Conservation (phyloP, 2,113 vertebrate genomes). For the Limanda limanda region DNA sequence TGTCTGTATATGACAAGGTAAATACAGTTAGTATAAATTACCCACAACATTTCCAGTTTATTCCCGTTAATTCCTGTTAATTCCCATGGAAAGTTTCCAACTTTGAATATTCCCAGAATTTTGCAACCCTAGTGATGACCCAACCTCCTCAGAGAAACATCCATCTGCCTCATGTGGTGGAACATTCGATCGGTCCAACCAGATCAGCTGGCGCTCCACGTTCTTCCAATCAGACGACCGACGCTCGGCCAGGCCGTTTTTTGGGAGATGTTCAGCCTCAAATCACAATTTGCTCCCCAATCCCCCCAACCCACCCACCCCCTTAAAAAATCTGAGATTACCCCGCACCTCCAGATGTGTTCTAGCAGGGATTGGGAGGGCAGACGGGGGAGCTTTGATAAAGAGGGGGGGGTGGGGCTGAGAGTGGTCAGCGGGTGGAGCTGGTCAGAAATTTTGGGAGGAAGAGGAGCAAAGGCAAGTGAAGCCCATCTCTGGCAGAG, state of each 20-base stretch:
- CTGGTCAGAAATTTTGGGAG: constrained; percentile 44
- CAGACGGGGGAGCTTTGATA: constrained; percentile 49
- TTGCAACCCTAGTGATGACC: no score
- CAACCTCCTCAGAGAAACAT: constrained; percentile 29
- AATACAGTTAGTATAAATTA: no score
- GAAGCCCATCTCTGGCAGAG: constrained; percentile 52
- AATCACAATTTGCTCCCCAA: constrained; percentile 11
- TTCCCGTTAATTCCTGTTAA: no score
- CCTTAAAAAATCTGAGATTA: constrained; percentile 64
- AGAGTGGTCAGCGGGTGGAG: constrained; percentile 29
- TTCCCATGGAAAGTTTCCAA: no score
- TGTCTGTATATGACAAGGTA: no score
- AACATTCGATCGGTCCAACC: background rate
- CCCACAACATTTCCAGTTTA: no score
- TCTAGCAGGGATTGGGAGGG: constrained; percentile 45
- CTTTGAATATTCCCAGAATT: no score
- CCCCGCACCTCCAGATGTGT: constrained; percentile 65
- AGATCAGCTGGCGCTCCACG: constrained; percentile 17
- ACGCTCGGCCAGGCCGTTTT: background rate
- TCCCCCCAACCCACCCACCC: background rate
- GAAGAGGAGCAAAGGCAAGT: constrained; percentile 54
- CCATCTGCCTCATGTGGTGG: constrained; percentile 28
- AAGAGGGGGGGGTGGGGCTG: constrained; percentile 24
- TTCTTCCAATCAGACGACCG: constrained; percentile 18
- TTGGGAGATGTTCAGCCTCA: constrained; percentile 35